Base-by-base conservation (phyloP, 2,797 vertebrate species). In the Eulemur coronatus region DNA sequence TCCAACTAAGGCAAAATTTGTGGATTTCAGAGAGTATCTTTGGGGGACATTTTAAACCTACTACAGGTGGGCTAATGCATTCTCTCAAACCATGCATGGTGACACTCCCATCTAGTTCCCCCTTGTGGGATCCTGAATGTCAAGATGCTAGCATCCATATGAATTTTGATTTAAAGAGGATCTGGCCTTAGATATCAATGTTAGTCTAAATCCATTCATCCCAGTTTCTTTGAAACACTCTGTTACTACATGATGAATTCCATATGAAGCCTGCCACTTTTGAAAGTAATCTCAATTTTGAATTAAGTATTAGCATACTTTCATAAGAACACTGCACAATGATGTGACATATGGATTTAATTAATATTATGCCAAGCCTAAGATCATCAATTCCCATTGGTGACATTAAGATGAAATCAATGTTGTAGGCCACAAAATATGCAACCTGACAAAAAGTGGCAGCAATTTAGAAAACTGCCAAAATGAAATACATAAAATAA, bases 401-500 rank as follows among this genome's bases (percentile, higher is more conserved):
- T 80, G 85, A 95, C 57, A 96, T 97, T 90, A 97, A 97, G 95
- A 88, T 76, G 73, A 76, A 97, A 55, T 89, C 79, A 78, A 52
- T 89, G 24, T 89, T 96, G 94, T 92, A 96, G 79, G 91, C 46
- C 84, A 93, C 41, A 96, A 94, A 94, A 93, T 96, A 94, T 15
- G 82, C 30, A 80, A 0, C 1, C 86, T 95, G 63, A 73, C 95
- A 97, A 97, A 96, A 94, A 4, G 0, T 86, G 69, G 96, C 70
- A 97, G 67, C 0, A 17, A 97, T 96, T 96, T 85, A 97, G 92
- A 98, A 98, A 86, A 93, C 30, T 90, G 81, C 55, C 98, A 95
- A 98, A 98, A 97, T 92, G 93, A 98, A 96, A 96, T 43, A 76
- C 33, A 80, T 79, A 92, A 88, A 85, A 97, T 84, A 97, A 96